These are phyloP conservation scores for Athene cunicularia DNA, from an alignment of 2,113 vertebrate genomes.

Conservation along the genomic window DNA sequence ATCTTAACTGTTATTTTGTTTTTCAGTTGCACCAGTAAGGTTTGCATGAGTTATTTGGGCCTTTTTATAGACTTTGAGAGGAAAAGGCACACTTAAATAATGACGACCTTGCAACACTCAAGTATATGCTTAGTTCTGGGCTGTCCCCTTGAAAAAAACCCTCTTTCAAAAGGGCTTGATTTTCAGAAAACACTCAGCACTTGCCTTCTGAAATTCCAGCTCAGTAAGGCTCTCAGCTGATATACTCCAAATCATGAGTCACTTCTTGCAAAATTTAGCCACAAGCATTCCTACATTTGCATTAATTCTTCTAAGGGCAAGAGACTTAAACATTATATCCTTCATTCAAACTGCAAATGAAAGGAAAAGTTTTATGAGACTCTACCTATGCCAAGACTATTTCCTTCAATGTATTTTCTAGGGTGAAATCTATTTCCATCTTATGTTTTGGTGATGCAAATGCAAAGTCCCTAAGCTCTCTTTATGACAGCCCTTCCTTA, in stretches of 20 bases:
- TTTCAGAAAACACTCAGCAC: conserved; percentile 15
- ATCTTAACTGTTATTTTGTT: not conserved
- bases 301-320: not conserved
- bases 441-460: not conserved
- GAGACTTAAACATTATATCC: not conserved
- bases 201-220: not conserved
- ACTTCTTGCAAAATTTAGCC: not conserved
- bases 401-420: not conserved
- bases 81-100: not conserved
- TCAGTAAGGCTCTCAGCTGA: conserved; percentile 12
- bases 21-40: not conserved
- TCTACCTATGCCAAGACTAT: not conserved
- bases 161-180: not conserved
- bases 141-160: not conserved
- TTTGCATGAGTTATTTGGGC: not conserved
- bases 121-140: not conserved
- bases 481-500: not conserved
- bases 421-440: not conserved
- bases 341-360: not conserved
- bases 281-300: not conserved
- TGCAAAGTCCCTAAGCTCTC: not conserved
- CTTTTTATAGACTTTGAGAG: not conserved
- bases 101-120: not conserved
- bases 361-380: not conserved
- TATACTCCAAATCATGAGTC: not conserved